These are phyloP conservation scores for Sminthurides bifidus DNA, from an alignment of 1,140 invertebrate genomes.

Conservation along the genomic window DNA sequence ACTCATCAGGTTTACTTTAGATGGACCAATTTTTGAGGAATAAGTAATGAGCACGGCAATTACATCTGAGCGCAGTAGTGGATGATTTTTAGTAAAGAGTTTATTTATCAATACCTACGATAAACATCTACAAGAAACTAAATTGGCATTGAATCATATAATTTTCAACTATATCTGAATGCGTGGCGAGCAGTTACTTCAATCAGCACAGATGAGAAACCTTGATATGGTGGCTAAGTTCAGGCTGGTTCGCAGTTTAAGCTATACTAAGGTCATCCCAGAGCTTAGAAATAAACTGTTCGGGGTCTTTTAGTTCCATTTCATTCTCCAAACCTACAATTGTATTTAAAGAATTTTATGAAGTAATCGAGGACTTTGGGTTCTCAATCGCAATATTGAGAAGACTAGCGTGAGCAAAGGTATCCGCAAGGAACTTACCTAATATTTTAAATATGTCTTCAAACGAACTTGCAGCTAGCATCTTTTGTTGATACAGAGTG, in stretches of 20 bases:
- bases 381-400: not conserved
- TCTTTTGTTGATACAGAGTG: slow-evolving; percentile 69
- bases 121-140: too few species aligned
- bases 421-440: slow-evolving; percentile 6
- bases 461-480: slow-evolving; percentile 48
- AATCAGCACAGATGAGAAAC: too few species aligned
- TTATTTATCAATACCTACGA: too few species aligned
- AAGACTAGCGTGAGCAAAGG: not conserved
- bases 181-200: not conserved
- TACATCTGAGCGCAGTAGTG: too few species aligned
- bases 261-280: not conserved
- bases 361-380: slow-evolving; percentile 3
- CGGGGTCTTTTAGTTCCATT: not conserved
- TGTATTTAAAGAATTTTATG: not conserved
- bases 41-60: too few species aligned
- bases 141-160: too few species aligned
- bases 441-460: slow-evolving; percentile 21
- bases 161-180: too few species aligned
- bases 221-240: too few species aligned
- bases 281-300: not conserved
- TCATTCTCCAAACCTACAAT: not conserved
- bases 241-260: not conserved
- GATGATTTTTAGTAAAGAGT: too few species aligned
- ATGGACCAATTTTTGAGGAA: too few species aligned
- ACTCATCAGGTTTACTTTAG: too few species aligned